Evolutionary conservation across 2,888 invertebrate species (phyloP), one percentile per base, ranked within the genome.

Genomic region (Criorhina ranunculi): DNA sequence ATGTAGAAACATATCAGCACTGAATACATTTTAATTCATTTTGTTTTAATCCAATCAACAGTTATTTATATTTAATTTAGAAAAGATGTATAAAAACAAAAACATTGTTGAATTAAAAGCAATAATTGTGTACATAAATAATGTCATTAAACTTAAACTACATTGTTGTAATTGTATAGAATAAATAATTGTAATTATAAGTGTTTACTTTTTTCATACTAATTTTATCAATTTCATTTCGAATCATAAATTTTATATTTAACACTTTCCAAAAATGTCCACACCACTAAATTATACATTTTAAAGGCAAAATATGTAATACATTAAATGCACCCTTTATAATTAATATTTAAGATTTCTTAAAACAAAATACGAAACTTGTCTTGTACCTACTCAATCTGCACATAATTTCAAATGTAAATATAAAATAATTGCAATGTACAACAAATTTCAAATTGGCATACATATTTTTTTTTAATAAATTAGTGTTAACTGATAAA

Each of bases 371-470:
- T 33, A n/a, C n/a, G n/a, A n/a, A 12, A 29, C 8, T 57, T 51
- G 15, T 60, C 62, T 53, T 42, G 62, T 55, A 73, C 62, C 53
- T 37, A 35, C n/a, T 73, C 62, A 24, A 73, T 64, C 8, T 37
- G 73, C 73, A 75, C 73, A 55, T 46, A 75, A 55, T 5, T 7
- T 55, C 11, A 29, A 62, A 19, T 72, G 55, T 51, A 64, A 37
- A 64, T 40, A 72, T 11, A n/a, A 40, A 60, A 60, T 11, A n/a
- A 29, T 49, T 55, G 35, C 3, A 8, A 53, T 60, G 11, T 37
- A 42, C n/a, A 24, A 24, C 24, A 19, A 33, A 73, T 3, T 11
- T 60, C 12, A 49, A 51, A 5, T 40, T 15, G 35, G 12, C 8
- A 12, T 60, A 24, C 42, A 15, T 51, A 37, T 19, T 60, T 42